These are phyloP conservation scores for Trilocha varians DNA, from an alignment of 2,888 invertebrate genomes.

Conservation along the genomic window DNA sequence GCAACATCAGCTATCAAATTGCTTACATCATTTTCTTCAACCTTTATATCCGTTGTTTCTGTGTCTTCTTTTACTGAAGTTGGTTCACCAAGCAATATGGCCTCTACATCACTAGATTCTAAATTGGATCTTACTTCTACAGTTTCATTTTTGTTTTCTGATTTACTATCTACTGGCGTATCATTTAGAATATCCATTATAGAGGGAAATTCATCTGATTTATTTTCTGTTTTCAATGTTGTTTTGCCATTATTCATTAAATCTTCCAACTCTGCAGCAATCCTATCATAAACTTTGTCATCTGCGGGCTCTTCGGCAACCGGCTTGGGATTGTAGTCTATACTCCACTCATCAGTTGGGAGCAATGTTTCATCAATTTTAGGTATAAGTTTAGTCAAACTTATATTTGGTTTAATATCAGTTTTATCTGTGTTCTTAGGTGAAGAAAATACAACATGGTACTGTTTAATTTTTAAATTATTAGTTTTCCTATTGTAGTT, in stretches of 20 bases:
- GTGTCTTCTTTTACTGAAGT: conserved; percentile 21
- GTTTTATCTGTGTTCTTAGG: conserved; percentile 32
- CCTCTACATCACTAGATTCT: conserved; percentile 63
- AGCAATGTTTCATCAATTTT: conserved; percentile 43
- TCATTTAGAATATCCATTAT: conserved; percentile 64
- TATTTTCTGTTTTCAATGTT: conserved; percentile 33
- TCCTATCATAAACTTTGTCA: conserved; percentile 66
- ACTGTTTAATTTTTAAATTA: conserved; percentile 37
- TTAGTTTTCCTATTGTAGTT: conserved; percentile 20
- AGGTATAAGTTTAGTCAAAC: conserved; percentile 44
- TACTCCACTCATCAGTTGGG: conserved; percentile 59
- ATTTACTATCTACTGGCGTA: conserved; percentile 29
- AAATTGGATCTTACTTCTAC: conserved; percentile 40
- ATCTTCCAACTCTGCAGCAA: conserved; percentile 66
- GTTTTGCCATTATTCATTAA: conserved; percentile 61
- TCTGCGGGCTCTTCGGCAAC: conserved; percentile 47
- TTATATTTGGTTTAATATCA: conserved; percentile 34
- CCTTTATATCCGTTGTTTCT: conserved; percentile 37
- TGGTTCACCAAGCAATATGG: conserved; percentile 55
- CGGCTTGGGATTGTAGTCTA: conserved; percentile 55
- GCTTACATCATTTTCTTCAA: conserved; percentile 36
- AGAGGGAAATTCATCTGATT: conserved; percentile 62
- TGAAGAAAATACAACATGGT: conserved; percentile 50
- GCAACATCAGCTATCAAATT: conserved; percentile 37
- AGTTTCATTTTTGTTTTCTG: conserved; percentile 30